Conservation (phyloP, 2,113 vertebrate genomes). For the Anthoscopus minutus region DNA sequence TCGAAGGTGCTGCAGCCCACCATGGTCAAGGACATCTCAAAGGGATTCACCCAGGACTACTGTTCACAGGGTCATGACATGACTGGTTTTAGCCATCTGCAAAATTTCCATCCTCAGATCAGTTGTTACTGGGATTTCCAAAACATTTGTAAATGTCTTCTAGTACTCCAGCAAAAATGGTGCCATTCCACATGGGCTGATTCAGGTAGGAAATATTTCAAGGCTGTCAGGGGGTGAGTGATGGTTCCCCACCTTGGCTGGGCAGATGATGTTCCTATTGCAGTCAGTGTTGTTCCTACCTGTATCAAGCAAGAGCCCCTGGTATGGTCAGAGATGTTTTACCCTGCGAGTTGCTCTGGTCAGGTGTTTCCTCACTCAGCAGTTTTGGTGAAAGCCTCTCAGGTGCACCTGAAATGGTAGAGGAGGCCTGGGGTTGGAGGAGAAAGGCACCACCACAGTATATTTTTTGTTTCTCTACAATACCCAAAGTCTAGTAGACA, state of each 20-base stretch:
- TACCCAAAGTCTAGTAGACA: neutral
- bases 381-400: neutral
- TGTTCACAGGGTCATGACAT: neutral
- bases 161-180: neutral
- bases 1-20: neutral
- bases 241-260: accelerated
- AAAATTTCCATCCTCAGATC: neutral
- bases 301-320: neutral
- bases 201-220: neutral
- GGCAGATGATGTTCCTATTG: neutral
- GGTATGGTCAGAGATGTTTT: neutral
- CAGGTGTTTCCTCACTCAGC: neutral
- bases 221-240: neutral
- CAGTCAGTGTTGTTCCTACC: neutral
- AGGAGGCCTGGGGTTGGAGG: neutral
- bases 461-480: neutral
- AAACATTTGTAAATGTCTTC: neutral
- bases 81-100: neutral
- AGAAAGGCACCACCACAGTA: neutral
- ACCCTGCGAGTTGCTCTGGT: too few relatives aligned
- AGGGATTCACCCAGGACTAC: neutral
- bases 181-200: neutral
- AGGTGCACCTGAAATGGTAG: neutral
- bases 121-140: neutral
- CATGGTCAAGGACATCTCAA: neutral